Evolutionary conservation across 2,113 vertebrate species (phyloP).

Genomic region (Coregonus clupeaformis): DNA sequence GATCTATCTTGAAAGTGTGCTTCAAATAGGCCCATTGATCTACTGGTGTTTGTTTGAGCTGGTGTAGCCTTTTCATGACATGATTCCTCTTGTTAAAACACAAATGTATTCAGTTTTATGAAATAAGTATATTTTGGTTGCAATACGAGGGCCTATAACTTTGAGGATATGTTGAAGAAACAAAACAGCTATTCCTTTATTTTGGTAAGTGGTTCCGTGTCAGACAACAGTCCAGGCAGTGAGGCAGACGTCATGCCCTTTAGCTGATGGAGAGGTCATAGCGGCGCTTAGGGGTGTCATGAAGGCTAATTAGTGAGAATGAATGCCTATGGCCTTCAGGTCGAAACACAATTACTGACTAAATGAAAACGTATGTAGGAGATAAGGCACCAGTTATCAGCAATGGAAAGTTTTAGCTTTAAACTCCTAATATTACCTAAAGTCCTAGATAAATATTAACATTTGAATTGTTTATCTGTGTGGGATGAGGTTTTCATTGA

Average conservation of each 20-base stretch:
- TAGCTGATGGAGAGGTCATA: conserved; percentile 54
- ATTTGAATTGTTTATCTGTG: not conserved
- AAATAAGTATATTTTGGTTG: too few relatives aligned
- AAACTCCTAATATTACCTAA: not conserved
- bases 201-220: not conserved
- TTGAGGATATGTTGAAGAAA: too few relatives aligned
- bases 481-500: too few relatives aligned
- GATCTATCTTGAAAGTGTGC: conserved; percentile 58
- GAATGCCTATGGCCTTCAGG: conserved; percentile 46
- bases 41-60: not conserved
- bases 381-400: conserved; percentile 38
- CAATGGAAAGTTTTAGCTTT: not conserved
- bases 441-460: not conserved
- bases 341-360: conserved; percentile 56
- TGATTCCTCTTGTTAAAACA: too few relatives aligned
- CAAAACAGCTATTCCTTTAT: not conserved
- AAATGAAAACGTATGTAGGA: conserved; percentile 25
- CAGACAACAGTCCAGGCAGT: conserved; percentile 43
- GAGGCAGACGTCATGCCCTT: conserved; percentile 51
- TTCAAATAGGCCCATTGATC: conserved; percentile 50
- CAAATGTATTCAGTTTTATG: too few relatives aligned
- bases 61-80: too few relatives aligned
- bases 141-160: too few relatives aligned
- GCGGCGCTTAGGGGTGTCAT: conserved; percentile 51
- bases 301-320: conserved; percentile 63